Conservation (phyloP, 2,113 vertebrate species). For the Phainopepla nitens region DNA sequence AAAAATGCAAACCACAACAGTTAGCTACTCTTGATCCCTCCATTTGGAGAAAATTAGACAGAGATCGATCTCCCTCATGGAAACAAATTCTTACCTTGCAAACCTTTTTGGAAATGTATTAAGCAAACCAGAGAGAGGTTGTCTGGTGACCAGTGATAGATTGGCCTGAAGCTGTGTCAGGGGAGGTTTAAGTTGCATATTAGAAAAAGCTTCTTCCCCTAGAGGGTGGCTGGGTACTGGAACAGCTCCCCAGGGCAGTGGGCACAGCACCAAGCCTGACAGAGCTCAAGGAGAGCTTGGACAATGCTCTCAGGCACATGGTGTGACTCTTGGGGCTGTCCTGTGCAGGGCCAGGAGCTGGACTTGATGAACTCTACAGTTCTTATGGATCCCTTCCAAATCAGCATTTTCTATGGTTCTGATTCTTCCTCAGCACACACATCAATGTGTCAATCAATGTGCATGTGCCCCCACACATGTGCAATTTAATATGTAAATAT, state of each 20-base stretch:
- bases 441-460: not conserved
- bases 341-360: not conserved
- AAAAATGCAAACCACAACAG: not conserved
- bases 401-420: not conserved
- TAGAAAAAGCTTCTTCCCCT: rapidly evolving
- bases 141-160: not conserved
- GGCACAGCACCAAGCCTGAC: not conserved
- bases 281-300: not conserved
- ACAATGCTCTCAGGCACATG: not conserved
- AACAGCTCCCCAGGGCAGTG: not conserved
- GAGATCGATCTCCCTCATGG: not conserved
- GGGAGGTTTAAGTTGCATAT: not conserved
- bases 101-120: not conserved
- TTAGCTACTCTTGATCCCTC: not conserved
- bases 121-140: not conserved
- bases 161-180: not conserved
- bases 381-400: not conserved
- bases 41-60: not conserved
- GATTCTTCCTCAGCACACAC: not conserved
- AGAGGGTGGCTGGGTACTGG: rapidly evolving
- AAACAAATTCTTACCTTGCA: not conserved
- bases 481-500: not conserved
- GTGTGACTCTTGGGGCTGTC: not conserved
- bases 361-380: not conserved
- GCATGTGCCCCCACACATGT: not conserved